These are phyloP conservation scores for Tragopan temminckii DNA, from an alignment of 2,797 vertebrate genomes.

Conservation along the genomic window DNA sequence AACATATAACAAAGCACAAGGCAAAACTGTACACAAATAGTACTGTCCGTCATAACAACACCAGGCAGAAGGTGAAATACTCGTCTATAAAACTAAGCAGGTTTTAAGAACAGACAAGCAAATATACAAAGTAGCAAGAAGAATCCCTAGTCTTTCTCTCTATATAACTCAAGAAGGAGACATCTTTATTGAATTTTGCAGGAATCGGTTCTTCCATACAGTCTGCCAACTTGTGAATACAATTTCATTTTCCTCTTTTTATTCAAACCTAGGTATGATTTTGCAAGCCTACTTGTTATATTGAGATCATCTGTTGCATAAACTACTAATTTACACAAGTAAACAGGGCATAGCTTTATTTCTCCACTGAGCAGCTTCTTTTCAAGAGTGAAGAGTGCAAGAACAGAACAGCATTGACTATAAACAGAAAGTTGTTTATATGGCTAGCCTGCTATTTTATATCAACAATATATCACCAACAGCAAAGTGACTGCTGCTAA, in stretches of 20 bases:
- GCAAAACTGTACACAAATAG: neutral
- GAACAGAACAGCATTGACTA: neutral
- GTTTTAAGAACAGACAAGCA: neutral
- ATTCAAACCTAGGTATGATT: neutral
- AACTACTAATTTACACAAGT: neutral
- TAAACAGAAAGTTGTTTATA: neutral
- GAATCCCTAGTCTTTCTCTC: neutral
- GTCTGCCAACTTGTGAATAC: neutral
- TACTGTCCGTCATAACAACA: neutral
- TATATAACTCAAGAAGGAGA: neutral
- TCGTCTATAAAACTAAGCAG: neutral
- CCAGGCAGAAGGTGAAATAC: neutral
- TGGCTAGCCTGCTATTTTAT: neutral
- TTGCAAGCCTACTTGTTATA: neutral
- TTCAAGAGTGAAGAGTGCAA: neutral
- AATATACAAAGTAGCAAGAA: neutral
- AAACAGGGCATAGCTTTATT: neutral
- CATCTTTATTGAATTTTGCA: fast-evolving
- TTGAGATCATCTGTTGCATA: neutral
- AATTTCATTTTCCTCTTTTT: neutral
- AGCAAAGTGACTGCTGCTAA: neutral
- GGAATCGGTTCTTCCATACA: neutral
- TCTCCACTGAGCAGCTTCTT: neutral
- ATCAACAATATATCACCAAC: fast-evolving
- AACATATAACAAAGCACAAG: neutral